phyloP scores from a whole-genome alignment of 2,797 vertebrate species.

The Rhinatrema bivittatum region DNA sequence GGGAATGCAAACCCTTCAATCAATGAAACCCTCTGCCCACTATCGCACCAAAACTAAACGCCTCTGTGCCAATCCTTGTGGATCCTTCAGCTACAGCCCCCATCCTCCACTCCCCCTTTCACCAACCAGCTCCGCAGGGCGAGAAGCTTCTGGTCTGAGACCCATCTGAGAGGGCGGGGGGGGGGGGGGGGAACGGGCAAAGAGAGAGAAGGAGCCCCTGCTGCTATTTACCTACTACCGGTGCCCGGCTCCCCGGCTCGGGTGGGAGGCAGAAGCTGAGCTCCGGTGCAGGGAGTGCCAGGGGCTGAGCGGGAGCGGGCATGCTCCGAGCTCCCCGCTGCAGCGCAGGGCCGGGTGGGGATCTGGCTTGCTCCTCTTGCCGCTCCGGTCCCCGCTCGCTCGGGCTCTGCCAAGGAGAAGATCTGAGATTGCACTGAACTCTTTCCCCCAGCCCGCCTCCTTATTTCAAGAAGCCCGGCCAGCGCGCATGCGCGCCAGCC shows the following conservation, averaged over 20 bases:
- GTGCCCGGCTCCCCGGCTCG: too few relatives aligned
- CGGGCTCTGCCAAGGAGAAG: conserved; percentile 36
- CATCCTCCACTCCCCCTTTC: too few relatives aligned
- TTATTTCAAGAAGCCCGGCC: conserved; percentile 73
- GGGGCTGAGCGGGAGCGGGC: not conserved
- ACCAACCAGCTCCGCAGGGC: too few relatives aligned
- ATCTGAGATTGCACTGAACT: conserved; percentile 62
- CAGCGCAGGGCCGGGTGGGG: not conserved
- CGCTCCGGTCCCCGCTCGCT: conserved; percentile 1
- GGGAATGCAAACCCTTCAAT: too few relatives aligned
- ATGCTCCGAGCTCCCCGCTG: conserved; percentile 15
- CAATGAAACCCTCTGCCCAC: too few relatives aligned
- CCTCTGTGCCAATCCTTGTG: too few relatives aligned
- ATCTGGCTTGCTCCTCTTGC: not conserved
- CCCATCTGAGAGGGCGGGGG: too few relatives aligned
- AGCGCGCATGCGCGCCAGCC: conserved; percentile 53
- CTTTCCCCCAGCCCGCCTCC: conserved; percentile 70
- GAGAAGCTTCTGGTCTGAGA: too few relatives aligned
- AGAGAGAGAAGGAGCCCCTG: too few relatives aligned
- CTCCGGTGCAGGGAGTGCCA: not conserved
- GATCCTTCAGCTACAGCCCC: too few relatives aligned
- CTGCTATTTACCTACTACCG: not conserved
- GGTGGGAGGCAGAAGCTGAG: not conserved
- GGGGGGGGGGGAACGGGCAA: too few relatives aligned
- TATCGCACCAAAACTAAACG: too few relatives aligned